These are phyloP conservation scores for Iguana delicatissima DNA, from an alignment of 2,797 vertebrate species.

Conservation along the genomic window DNA sequence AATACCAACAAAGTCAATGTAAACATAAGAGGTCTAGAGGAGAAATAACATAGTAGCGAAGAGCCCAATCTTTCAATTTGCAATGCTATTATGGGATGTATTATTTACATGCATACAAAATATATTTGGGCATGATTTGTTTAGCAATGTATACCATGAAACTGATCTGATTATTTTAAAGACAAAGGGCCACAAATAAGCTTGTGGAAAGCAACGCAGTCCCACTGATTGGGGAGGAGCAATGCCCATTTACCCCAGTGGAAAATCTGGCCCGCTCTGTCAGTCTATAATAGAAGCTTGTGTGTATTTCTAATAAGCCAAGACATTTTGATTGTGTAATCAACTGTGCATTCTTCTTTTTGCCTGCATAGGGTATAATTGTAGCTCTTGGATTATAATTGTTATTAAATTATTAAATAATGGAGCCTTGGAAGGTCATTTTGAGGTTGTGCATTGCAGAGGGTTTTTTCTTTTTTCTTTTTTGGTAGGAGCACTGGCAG, in stretches of 20 bases:
- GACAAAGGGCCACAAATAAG: conserved; percentile 51
- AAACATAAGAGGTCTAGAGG: conserved; percentile 53
- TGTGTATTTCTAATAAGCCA: conserved; percentile 62
- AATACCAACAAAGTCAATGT: conserved; percentile 39
- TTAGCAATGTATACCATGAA: conserved; percentile 32
- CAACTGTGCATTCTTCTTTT: conserved; percentile 58
- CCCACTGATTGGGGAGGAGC: conserved; percentile 16
- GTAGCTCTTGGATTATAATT: conserved; percentile 59
- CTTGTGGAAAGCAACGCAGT: conserved; percentile 33
- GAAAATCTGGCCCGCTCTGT: conserved; percentile 24
- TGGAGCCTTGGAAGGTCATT: conserved; percentile 52
- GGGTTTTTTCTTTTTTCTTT: background rate
- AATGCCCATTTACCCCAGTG: conserved; percentile 47
- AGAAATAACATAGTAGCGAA: conserved; percentile 39
- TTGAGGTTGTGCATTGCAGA: conserved; percentile 46
- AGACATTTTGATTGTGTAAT: conserved; percentile 59
- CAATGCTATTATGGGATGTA: conserved; percentile 46
- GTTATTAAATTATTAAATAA: conserved; percentile 70
- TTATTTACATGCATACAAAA: conserved; percentile 31
- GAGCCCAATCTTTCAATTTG: conserved; percentile 56
- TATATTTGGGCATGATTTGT: background rate
- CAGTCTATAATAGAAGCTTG: conserved; percentile 51
- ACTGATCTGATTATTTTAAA: conserved; percentile 62
- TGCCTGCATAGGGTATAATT: conserved; percentile 45
- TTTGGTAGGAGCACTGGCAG: conserved; percentile 21